Evolutionary conservation across 2,113 vertebrate species (phyloP), one percentile per base, ranked within the genome.

Genomic region (Tonatia bakeri): DNA sequence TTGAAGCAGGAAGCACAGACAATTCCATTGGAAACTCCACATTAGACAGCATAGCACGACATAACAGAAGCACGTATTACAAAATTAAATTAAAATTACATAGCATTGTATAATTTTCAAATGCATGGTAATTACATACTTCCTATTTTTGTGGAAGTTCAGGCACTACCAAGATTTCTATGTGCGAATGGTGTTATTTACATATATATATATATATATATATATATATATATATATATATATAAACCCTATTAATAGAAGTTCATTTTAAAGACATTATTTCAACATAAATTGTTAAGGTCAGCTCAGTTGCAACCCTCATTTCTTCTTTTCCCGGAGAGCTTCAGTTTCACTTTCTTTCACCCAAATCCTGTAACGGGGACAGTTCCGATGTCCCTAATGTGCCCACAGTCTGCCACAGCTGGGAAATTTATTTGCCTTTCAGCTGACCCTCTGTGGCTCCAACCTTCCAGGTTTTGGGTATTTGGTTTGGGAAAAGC

Each of bases 401-500:
- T 10, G 43, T 76, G 10, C 5, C 16, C 38, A 43, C 16, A 52
- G 1, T 36, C 17, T 38, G 90, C 36, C 31, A 45, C 7, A 24
- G 33, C 67, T 73, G 26, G 5, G 64, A 54, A 65, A 80, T 81
- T 90, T 73, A 69, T 81, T 54, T 84, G 52, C 40, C 33, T 73
- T 91, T 89, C 28, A 76, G 8, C 15, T 92, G 77, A 88, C 64
- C 31, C 13, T 54, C 52, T 64, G 7, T 17, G 95, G 72, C 77
- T 84, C 36, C 67, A 75, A 50, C 33, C 36, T 92, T 91, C 50
- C 24, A 16, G 3, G 47, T 84, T 94, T 95, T 94, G 87, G 79
- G 47, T 36, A 91, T 96, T 95, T 70, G 81, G 28, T 87, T 91
- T 94, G 61, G 82, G 87, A 94, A 65, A 24, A 22, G 7, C 1